Percentiles rank a stretch among this genome's conserved stretches.
phyloP scores from a whole-genome alignment of 92 coral and sea anemone genomes.

The Porites evermanni region DNA sequence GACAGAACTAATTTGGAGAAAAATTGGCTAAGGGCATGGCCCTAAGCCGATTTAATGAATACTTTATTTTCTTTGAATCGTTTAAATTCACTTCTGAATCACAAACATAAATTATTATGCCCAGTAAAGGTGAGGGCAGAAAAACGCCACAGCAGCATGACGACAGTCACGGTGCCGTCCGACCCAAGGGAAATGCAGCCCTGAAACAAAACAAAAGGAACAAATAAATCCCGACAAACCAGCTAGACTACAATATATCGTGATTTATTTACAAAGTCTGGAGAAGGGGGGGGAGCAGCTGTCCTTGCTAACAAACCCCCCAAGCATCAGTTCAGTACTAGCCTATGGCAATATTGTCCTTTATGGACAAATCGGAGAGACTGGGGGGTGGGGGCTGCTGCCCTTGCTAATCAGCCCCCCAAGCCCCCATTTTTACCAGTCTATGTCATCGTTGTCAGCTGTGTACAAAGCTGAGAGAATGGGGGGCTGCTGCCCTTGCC shows the following conservation, averaged over 20 bases:
- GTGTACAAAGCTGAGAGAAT: not conserved
- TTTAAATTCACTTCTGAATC: not conserved
- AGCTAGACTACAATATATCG: not conserved
- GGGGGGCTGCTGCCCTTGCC: conserved; percentile 5
- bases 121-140: conserved; percentile 9
- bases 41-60: not conserved
- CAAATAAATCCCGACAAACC: not conserved
- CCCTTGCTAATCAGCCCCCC: not conserved
- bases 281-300: not conserved
- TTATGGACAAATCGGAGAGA: no score
- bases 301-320: not conserved
- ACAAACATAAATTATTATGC: not conserved
- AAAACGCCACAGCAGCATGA: conserved; percentile 1
- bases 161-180: conserved; percentile 5
- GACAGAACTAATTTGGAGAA: conserved; percentile 17
- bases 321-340: no score
- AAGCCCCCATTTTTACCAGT: not conserved
- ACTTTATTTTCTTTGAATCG: no score
- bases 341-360: no score
- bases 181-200: conserved; percentile 30
- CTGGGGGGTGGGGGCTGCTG: not conserved
- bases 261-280: not conserved
- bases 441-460: not conserved
- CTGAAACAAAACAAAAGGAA: not conserved
- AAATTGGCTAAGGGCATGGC: conserved; percentile 22